These are phyloP conservation scores for Trachemys scripta DNA, from an alignment of 2,113 vertebrate genomes.

Conservation along the genomic window DNA sequence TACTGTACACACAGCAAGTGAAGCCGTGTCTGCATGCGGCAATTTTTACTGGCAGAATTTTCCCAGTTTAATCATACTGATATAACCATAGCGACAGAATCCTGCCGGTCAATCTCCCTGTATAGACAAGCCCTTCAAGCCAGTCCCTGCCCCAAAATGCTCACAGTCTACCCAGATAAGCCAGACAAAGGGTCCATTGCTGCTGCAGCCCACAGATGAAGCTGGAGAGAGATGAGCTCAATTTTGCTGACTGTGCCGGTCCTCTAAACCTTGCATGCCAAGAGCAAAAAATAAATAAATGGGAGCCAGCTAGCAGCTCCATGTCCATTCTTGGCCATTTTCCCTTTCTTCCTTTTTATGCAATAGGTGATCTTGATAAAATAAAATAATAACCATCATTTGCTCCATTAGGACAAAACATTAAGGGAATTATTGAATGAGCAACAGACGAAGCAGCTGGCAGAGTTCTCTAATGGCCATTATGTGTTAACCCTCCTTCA, in stretches of 20 bases:
- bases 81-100: neutral
- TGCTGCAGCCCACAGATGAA: neutral
- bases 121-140: neutral
- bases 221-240: neutral
- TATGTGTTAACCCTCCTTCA: constrained; percentile 23
- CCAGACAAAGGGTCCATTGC: neutral
- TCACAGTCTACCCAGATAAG: neutral
- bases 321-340: neutral
- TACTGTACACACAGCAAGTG: neutral
- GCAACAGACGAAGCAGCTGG: constrained; percentile 55
- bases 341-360: constrained; percentile 39
- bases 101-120: neutral
- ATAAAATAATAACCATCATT: constrained; percentile 78
- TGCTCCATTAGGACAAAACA: constrained; percentile 76
- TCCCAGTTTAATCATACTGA: neutral
- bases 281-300: constrained; percentile 41
- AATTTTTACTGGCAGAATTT: neutral
- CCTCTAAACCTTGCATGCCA: neutral
- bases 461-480: constrained; percentile 55
- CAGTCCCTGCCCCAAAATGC: neutral
- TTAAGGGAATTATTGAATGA: constrained; percentile 72
- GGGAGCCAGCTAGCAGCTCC: constrained; percentile 46
- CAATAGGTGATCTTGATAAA: constrained; percentile 73
- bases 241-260: neutral
- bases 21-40: neutral